Conservation (phyloP, 2,113 vertebrate genomes). For the Ceyx melanurus region DNA sequence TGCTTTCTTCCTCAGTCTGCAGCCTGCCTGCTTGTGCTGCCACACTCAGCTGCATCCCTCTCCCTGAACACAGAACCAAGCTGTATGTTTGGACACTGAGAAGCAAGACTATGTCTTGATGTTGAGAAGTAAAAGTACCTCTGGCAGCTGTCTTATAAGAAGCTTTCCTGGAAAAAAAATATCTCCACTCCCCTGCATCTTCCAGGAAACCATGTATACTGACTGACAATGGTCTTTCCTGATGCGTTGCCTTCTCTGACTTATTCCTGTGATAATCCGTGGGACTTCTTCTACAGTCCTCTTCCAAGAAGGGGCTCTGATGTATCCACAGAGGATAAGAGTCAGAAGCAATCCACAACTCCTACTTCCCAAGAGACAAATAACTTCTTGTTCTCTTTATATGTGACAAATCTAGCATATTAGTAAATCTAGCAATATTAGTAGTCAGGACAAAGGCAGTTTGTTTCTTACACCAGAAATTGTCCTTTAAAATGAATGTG, state of each 20-base stretch:
- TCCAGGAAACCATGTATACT: fast-evolving
- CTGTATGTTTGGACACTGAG: background rate
- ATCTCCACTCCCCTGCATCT: background rate
- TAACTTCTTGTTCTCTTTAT: background rate
- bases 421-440: no score
- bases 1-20: background rate
- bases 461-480: background rate
- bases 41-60: background rate
- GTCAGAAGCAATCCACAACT: background rate
- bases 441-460: fast-evolving
- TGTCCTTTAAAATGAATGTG: background rate
- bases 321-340: fast-evolving
- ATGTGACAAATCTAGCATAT: background rate
- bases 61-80: background rate
- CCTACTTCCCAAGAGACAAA: background rate
- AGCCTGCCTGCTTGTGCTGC: background rate
- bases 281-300: background rate
- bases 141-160: background rate
- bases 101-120: background rate
- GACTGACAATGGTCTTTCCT: fast-evolving
- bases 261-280: background rate
- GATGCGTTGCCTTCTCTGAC: background rate
- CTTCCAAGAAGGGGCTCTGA: background rate
- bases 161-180: background rate
- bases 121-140: background rate